phyloP scores from a whole-genome alignment of 1,140 invertebrate genomes.

The Gonioctena quinquepunctata region DNA sequence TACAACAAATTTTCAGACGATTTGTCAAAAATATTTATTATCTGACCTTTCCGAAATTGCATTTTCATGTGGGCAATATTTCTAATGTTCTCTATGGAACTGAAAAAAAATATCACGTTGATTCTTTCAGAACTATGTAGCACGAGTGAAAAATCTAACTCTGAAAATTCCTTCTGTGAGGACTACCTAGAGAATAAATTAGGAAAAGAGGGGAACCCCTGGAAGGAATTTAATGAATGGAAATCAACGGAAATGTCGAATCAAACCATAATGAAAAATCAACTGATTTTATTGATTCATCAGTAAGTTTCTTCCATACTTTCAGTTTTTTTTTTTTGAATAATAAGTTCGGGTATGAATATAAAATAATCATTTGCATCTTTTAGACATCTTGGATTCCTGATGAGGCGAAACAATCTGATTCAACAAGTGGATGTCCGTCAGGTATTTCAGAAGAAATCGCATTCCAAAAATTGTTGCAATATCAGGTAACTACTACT shows the following conservation, averaged over 20 bases:
- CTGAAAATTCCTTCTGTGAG: neutral
- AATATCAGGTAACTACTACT: neutral
- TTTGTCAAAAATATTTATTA: neutral
- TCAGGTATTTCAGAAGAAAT: neutral
- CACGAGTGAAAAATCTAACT: neutral
- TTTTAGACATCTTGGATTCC: slow-evolving; percentile 3
- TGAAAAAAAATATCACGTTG: too few relatives aligned
- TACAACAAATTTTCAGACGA: neutral
- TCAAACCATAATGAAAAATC: neutral
- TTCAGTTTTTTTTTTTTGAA: neutral
- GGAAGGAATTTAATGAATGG: neutral
- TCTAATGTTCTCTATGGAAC: neutral
- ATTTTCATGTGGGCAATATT: neutral
- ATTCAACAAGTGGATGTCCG: neutral
- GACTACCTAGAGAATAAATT: neutral
- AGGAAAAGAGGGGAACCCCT: neutral
- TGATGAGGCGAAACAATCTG: neutral
- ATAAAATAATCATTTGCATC: neutral
- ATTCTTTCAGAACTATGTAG: neutral
- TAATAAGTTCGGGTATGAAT: neutral
- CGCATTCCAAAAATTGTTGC: neutral
- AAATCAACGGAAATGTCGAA: neutral
- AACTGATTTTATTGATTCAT: slow-evolving; percentile 1
- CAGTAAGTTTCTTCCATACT: neutral
- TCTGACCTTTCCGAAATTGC: neutral